These are phyloP conservation scores for Fragum whitleyi DNA, from an alignment of 2,888 invertebrate genomes.

Conservation along the genomic window DNA sequence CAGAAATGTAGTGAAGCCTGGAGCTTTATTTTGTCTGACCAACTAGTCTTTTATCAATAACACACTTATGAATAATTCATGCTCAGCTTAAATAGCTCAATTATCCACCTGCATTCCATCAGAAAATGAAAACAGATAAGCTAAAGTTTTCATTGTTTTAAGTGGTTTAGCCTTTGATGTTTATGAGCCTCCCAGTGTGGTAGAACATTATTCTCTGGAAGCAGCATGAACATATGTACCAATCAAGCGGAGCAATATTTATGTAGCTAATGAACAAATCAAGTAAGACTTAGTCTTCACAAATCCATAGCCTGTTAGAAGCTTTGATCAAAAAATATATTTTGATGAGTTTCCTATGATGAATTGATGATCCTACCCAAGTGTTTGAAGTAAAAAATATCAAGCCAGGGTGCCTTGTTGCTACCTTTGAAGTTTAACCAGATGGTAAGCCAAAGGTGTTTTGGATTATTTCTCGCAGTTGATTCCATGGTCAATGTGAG, in stretches of 20 bases:
- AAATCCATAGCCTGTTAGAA: slow-evolving; percentile 1
- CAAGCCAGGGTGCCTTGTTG: slow-evolving; percentile 20
- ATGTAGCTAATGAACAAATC: slow-evolving; percentile 22
- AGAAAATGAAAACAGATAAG: slow-evolving; percentile 34
- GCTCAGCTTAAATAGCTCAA: slow-evolving; percentile 15
- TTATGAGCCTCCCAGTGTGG: slow-evolving; percentile 17
- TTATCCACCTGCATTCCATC: slow-evolving; percentile 46
- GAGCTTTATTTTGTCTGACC: slow-evolving; percentile 2
- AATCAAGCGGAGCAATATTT: slow-evolving; percentile 13
- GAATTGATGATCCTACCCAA: slow-evolving; percentile 6
- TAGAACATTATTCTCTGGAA: slow-evolving; percentile 24
- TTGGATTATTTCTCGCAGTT: background rate
- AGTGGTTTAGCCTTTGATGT: slow-evolving; percentile 26
- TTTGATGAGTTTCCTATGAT: slow-evolving; percentile 26
- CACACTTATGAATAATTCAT: slow-evolving; percentile 27
- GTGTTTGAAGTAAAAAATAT: slow-evolving; percentile 16
- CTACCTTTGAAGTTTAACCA: slow-evolving; percentile 16
- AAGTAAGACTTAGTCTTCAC: slow-evolving; percentile 3
- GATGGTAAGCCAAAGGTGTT: slow-evolving; percentile 11
- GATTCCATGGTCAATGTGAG: background rate
- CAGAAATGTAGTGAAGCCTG: background rate
- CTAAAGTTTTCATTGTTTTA: slow-evolving; percentile 26
- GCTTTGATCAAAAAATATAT: slow-evolving; percentile 25
- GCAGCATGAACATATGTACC: slow-evolving; percentile 28
- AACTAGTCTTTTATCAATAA: slow-evolving; percentile 12